Evolutionary conservation across 1,140 invertebrate species (phyloP), one percentile per base, ranked within the genome.

Genomic region (Diploscapter pachys): DNA sequence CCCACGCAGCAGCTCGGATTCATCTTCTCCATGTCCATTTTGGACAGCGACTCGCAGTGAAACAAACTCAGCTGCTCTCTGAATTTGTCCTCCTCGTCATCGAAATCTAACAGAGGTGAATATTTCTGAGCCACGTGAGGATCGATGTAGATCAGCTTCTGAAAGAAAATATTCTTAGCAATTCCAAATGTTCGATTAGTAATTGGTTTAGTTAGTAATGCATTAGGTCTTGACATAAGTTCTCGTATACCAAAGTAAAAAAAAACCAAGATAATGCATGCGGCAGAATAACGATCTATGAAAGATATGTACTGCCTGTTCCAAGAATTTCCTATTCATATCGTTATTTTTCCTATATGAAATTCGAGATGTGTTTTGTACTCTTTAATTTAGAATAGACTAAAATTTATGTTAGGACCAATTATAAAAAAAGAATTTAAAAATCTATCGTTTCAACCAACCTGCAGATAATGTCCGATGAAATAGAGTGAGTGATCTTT

Each of bases 401-500:
- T 0, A 31, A 31, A 31, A 31, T 1, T 31, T 31, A 31, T 31
- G 31, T 31, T 31, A 31, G 1, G 31, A 31, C 1, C 31, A 31
- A 31, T 31, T 31, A 31, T 31, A 0, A 31, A 6, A 63, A 13
- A 5, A 50, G 68, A 79, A 50, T 67, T 55, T 55, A 67, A 71
- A 55, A 76, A 65, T 9, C 3, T 63, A 55, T 13, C 62, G 75
- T 77, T 82, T 31, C 31, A 31, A 31, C 1, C 31, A 31, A 90
- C 90, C 90, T 89, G 94, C 93, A 84, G 91, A 69, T 71, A 72
- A 48, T 51, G 94, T 48, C 93, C 93, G 68, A 95, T 89, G 88
- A 96, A 95, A 87, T 94, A 95, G 4, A 95, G 87, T 6, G 93
- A 94, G 88, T 95, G 93, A 83, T 93, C 92, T 3, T 93, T 93